Base-by-base conservation (phyloP, 2,797 vertebrate genomes). In the Oceanodroma leucorhoa region DNA sequence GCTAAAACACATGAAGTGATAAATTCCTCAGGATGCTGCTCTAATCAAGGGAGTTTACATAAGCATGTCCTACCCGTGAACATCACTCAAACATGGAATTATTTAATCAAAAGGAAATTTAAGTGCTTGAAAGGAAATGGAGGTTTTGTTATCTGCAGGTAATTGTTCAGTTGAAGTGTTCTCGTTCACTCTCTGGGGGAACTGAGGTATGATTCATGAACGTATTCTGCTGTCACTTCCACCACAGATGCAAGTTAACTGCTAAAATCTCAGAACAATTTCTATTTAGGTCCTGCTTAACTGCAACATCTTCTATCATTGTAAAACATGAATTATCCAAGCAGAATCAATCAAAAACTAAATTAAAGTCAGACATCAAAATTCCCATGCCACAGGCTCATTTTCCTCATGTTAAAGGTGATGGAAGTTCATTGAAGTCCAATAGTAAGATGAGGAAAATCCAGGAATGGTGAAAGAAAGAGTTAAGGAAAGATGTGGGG, bases 91-190 rank as follows among this genome's bases (percentile, higher is more conserved):
- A 96, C 73, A 55, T 21, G n/a, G 70, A 91, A 91, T 90, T 95
- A 83, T 64, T 94, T 93, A 93, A 96, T 90, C 88, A 89, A 94
- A 90, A 82, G 76, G 43, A 92, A 94, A 87, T 84, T 32, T 76
- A 82, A 82, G 83, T 73, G 43, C 66, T 65, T 90, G 83, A 88
- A 94, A 89, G 40, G 58, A 96, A 95, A 88, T 27, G 79, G 41
- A 83, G 62, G 20, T 34, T 95, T 90, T 92, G 64, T 95, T 64
- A 83, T 84, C 86, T 72, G 70, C 43, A 89, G 51, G 77, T 82
- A 94, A 77, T 89, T 89, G 54, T 64, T 93, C 38, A 40, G 51
- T 12, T 82, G 81, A 58, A 92, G 54, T 21, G 73, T 76, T 82
- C 87, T 82, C 0, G 0, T 62, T 89, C 51, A 19, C 32, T 55